Evolutionary conservation across 2,888 invertebrate species (phyloP).

Genomic region (Mesorhabditis sp.): DNA sequence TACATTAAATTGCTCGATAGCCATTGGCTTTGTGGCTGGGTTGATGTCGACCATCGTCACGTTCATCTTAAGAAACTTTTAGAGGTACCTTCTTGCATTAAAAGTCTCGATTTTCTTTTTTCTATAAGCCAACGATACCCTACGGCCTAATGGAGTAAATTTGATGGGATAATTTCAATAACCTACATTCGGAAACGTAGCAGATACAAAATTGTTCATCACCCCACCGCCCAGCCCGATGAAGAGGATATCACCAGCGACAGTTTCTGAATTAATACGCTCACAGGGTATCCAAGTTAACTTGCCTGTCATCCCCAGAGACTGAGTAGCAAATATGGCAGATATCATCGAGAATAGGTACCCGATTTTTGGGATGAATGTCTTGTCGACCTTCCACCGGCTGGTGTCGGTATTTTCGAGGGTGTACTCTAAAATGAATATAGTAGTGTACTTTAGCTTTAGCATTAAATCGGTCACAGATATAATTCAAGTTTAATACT

Average conservation of each 20-base stretch:
- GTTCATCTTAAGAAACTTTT: not conserved
- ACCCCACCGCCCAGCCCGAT: not conserved
- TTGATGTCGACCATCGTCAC: constrained; percentile 6
- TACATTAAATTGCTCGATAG: not conserved
- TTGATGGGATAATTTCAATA: too few species aligned
- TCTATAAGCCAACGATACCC: too few species aligned
- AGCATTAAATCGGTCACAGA: not conserved
- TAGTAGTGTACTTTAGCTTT: too few species aligned
- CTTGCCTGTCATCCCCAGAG: not conserved
- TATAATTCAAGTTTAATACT: too few species aligned
- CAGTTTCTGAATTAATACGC: not conserved
- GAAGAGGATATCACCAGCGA: not conserved
- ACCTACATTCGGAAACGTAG: not conserved
- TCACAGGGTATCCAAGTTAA: not conserved
- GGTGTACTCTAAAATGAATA: not conserved
- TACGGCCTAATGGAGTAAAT: not conserved
- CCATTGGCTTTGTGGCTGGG: not conserved
- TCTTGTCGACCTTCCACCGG: not conserved
- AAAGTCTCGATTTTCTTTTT: not conserved
- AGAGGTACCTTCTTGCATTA: not conserved
- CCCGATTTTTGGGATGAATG: not conserved
- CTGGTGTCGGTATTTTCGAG: not conserved
- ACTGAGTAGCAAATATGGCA: not conserved
- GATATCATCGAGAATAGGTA: not conserved
- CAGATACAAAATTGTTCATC: not conserved